Conservation (phyloP, 2,797 vertebrate genomes). For the Gobio occitaniae region DNA sequence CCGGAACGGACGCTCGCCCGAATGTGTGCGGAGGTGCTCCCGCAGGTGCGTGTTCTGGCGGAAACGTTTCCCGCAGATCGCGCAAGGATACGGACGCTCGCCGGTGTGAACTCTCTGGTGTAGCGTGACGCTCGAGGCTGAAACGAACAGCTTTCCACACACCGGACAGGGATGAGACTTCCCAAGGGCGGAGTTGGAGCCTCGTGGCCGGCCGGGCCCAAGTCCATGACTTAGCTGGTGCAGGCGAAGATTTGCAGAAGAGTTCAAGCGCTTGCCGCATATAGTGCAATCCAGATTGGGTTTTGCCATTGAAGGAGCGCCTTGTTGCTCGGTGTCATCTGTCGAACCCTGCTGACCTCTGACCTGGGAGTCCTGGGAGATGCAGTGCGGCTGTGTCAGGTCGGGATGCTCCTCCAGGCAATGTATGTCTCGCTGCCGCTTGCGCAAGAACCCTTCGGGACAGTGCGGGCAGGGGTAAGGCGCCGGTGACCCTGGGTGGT, state of each 20-base stretch:
- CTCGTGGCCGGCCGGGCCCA: constrained; percentile 61
- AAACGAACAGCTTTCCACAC: constrained; percentile 84
- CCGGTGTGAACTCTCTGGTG: constrained; percentile 88
- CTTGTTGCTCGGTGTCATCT: constrained; percentile 10
- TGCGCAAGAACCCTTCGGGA: constrained; percentile 77
- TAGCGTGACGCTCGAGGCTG: constrained; percentile 81
- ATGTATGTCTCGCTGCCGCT: constrained; percentile 77
- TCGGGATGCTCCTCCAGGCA: constrained; percentile 72
- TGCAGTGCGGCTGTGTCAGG: constrained; percentile 51
- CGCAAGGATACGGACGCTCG: constrained; percentile 87
- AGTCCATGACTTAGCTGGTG: constrained; percentile 78
- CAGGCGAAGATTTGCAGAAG: constrained; percentile 80
- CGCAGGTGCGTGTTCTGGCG: constrained; percentile 88
- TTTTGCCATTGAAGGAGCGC: background rate
- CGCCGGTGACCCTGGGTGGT: constrained; percentile 78
- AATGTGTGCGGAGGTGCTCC: constrained; percentile 87
- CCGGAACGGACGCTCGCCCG: constrained; percentile 79
- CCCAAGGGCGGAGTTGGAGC: constrained; percentile 50
- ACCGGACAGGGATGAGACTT: constrained; percentile 80
- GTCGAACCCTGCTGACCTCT: background rate
- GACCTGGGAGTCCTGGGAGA: constrained; percentile 28
- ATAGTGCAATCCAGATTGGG: constrained; percentile 76
- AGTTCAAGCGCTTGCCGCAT: constrained; percentile 85
- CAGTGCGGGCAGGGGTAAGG: constrained; percentile 81
- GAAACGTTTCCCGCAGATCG: constrained; percentile 87